These are phyloP conservation scores for Trypoxylus dichotomus DNA, from an alignment of 1,140 invertebrate species.

Conservation along the genomic window DNA sequence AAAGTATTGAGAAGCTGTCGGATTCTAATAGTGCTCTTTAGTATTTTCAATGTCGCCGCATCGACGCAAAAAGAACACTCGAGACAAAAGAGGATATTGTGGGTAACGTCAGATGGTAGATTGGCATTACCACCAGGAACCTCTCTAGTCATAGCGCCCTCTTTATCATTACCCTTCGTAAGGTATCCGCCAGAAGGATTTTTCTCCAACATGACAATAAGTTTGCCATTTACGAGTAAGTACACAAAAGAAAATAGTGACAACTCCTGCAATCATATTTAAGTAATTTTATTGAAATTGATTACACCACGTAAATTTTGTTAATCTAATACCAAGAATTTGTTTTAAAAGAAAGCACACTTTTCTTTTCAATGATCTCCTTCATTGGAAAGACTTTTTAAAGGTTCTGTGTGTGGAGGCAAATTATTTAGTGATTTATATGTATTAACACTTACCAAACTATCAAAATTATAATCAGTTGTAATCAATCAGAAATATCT, in stretches of 20 bases:
- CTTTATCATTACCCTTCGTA: conserved; percentile 78
- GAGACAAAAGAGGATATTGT: conserved; percentile 76
- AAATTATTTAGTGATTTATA: no score
- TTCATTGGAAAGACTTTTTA: no score
- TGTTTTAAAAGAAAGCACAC: no score
- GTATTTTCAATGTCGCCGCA: neutral
- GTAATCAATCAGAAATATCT: no score
- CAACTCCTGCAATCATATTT: no score
- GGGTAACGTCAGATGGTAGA: conserved; percentile 80
- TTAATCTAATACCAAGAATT: no score
- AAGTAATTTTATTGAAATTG: no score
- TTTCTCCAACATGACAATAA: conserved; percentile 80
- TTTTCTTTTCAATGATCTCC: no score
- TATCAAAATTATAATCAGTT: no score
- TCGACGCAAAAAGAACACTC: conserved; percentile 57
- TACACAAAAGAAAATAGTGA: conserved; percentile 40
- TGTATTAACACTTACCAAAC: no score
- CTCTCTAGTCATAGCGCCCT: conserved; percentile 75
- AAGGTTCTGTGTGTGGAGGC: no score
- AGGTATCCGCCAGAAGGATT: conserved; percentile 82
- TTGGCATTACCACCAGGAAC: conserved; percentile 81
- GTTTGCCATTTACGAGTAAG: conserved; percentile 86
- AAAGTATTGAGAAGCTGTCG: neutral
- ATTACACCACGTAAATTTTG: no score
- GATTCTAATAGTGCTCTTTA: neutral